Evolutionary conservation across 2,113 vertebrate genomes (phyloP), one percentile per base, ranked within the genome.

Genomic region (Mesoclemmys tuberculata): DNA sequence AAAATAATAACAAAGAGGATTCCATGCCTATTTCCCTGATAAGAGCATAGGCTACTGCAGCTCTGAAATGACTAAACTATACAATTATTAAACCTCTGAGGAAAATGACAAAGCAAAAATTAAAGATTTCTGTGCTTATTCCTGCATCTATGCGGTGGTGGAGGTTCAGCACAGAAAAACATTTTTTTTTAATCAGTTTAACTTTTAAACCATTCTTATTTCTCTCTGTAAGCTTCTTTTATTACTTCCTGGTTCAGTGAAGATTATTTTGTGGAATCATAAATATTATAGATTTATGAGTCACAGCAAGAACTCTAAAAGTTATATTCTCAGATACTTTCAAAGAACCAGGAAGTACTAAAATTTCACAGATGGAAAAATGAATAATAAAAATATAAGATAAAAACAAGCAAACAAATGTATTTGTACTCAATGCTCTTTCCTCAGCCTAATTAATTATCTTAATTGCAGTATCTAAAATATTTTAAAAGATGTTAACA

Each of bases 271-370:
- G 61, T 16, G 95, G 71, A 96, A 94, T 89, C 88, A 94, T 90
- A 97, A 95, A 96, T 96, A 92, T 90, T 96, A 97, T 95, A 85
- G 91, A 96, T 97, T 96, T 96, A 97, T 93, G 97, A 95, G 93
- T 97, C 96, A 97, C 71, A 91, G 96, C 88, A 85, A 84, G 84
- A 92, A 93, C 79, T n/a, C 84, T 88, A 82, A 94, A 91, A 96
- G 44, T 74, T 75, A 84, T 52, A 89, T 78, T 64, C 90, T 46
- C 64, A 93, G 81, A 82, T 78, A 68, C 13, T 91, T 96, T 91
- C 96, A 97, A 79, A 97, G 94, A 97, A 95, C 96, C 95, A 96
- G 85, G 85, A 94, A 93, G 80, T 35, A 94, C 44, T 87, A 85
- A 87, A 71, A 96, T 96, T 97, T 97, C 91, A 95, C 92, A 97